These are phyloP conservation scores for Pherbina coryleti DNA, from an alignment of 2,888 invertebrate genomes.

Conservation along the genomic window DNA sequence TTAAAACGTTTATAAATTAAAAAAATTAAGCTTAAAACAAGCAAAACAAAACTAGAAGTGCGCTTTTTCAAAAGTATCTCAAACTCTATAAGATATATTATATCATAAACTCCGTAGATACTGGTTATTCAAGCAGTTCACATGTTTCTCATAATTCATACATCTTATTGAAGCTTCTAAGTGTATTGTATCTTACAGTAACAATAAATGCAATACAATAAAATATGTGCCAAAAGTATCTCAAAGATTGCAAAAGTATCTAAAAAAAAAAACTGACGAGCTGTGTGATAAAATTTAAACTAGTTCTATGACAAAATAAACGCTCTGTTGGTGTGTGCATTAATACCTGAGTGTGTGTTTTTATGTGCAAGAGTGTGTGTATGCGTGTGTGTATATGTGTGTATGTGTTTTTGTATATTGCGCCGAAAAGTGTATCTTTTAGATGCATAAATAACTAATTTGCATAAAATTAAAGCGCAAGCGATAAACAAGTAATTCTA, in stretches of 20 bases:
- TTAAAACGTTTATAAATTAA: no score
- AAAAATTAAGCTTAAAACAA: no score
- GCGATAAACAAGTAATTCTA: no score
- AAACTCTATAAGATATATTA: no score
- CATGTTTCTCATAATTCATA: no score
- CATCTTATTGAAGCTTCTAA: not conserved
- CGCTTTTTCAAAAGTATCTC: no score
- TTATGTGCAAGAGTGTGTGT: slow-evolving; percentile 1
- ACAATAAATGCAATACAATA: slow-evolving; percentile 20
- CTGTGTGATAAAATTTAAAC: slow-evolving; percentile 34
- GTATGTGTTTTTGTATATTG: not conserved
- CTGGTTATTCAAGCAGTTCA: no score
- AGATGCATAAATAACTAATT: not conserved
- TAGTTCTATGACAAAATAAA: slow-evolving; percentile 26
- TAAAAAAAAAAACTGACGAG: slow-evolving; percentile 29
- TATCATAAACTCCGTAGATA: no score
- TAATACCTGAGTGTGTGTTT: not conserved
- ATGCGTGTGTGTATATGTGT: slow-evolving; percentile 17
- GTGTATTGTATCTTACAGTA: slow-evolving; percentile 41
- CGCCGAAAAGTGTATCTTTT: slow-evolving; percentile 41
- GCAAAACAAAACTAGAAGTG: no score
- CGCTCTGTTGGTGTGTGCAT: not conserved
- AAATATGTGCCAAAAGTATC: slow-evolving; percentile 2
- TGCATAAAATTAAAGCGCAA: no score
- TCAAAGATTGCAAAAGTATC: not conserved